Conservation (phyloP, 2,888 invertebrate genomes). For the Ennomos erosarius region DNA sequence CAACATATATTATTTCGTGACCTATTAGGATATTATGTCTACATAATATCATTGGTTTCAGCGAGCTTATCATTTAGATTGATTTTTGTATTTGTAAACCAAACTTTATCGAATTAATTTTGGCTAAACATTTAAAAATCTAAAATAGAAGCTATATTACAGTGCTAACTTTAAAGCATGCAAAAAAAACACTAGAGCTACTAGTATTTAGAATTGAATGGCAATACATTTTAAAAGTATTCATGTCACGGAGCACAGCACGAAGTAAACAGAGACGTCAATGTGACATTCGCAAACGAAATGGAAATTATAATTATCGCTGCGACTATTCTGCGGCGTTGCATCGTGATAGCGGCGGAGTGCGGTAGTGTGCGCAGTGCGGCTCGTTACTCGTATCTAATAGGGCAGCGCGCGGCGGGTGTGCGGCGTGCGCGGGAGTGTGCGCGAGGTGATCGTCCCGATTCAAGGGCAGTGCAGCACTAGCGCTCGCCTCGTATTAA, state of each 20-base stretch:
- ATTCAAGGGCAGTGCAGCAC: constrained; percentile 83
- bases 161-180: too few species aligned
- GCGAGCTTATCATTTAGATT: too few species aligned
- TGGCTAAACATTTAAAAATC: too few species aligned
- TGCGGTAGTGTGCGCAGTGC: constrained; percentile 47
- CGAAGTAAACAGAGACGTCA: constrained; percentile 58
- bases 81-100: too few species aligned
- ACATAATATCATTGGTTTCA: too few species aligned
- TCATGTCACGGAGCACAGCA: constrained; percentile 44
- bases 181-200: too few species aligned
- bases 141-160: too few species aligned
- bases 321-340: constrained; percentile 71
- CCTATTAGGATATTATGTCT: too few species aligned
- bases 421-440: constrained; percentile 43
- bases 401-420: constrained; percentile 43
- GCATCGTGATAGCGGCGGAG: constrained; percentile 68
- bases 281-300: constrained; percentile 75
- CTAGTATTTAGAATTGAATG: constrained; percentile 27
- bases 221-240: constrained; percentile 41
- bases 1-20: too few species aligned
- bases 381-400: constrained; percentile 48
- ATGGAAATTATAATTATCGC: constrained; percentile 78
- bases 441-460: constrained; percentile 82
- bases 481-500: constrained; percentile 80
- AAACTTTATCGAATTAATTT: too few species aligned